Evolutionary conservation across 2,888 invertebrate genomes (phyloP).

Genomic region (Andrena bicolor): DNA sequence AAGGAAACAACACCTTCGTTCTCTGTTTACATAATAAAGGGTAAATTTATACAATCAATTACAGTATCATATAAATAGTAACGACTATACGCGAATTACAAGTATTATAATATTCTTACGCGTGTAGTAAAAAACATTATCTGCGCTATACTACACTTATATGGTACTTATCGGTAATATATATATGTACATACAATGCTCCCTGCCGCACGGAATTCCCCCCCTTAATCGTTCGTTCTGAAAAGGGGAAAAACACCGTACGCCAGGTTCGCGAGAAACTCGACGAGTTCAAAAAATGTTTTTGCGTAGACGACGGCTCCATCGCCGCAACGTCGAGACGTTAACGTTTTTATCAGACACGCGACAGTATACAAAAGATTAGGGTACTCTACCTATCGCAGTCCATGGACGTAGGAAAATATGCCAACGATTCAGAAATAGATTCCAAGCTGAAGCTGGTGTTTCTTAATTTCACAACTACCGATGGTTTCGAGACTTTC

Average conservation of each 20-base stretch:
- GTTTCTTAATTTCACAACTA: neutral
- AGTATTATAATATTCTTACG: constrained; percentile 68
- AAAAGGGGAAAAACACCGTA: constrained; percentile 13
- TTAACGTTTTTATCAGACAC: constrained; percentile 8
- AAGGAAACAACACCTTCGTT: neutral
- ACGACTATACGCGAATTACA: constrained; percentile 68
- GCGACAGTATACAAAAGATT: constrained; percentile 7
- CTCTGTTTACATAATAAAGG: constrained; percentile 78
- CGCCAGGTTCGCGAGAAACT: constrained; percentile 20
- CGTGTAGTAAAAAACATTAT: constrained; percentile 76
- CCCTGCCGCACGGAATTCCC: constrained; percentile 51
- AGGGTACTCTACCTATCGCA: constrained; percentile 10
- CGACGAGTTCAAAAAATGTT: constrained; percentile 13
- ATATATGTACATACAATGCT: constrained; percentile 72
- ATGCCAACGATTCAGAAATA: neutral
- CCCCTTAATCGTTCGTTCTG: neutral
- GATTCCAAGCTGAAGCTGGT: neutral
- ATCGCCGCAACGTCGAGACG: constrained; percentile 18
- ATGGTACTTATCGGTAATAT: constrained; percentile 63
- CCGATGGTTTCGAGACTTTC: neutral
- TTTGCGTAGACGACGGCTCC: constrained; percentile 7
- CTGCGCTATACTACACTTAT: constrained; percentile 65
- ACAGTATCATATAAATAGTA: constrained; percentile 77
- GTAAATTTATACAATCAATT: constrained; percentile 79
- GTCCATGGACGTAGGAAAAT: constrained; percentile 17